A percentile compares a stretch with the other conserved stretches of the same genome.
Conservation (phyloP, 2,888 invertebrate genomes). For the Hirtodrosophila alboralis region DNA sequence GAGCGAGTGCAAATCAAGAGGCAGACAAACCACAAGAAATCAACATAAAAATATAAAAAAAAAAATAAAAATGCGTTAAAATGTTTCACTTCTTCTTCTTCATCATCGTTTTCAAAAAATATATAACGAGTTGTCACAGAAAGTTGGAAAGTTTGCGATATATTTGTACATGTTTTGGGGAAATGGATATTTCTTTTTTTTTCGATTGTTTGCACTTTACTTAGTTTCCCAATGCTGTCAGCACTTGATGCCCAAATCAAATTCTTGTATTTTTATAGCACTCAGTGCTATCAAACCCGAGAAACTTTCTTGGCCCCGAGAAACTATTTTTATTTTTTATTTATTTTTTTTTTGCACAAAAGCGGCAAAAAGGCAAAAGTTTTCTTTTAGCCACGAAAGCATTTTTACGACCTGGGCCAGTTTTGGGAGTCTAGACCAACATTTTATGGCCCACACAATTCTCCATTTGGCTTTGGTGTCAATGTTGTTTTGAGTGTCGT, state of each 20-base stretch:
- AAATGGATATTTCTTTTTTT: slow-evolving; percentile 11
- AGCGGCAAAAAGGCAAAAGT: slow-evolving; percentile 36
- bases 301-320: slow-evolving; percentile 27
- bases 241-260: slow-evolving; percentile 49
- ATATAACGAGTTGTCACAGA: slow-evolving; percentile 13
- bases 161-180: slow-evolving; percentile 22
- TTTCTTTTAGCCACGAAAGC: slow-evolving; percentile 21
- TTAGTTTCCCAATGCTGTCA: slow-evolving; percentile 37
- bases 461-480: slow-evolving; percentile 65
- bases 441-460: slow-evolving; percentile 63
- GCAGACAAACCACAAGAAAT: slow-evolving; percentile 44
- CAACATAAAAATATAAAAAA: slow-evolving; percentile 48
- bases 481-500: slow-evolving; percentile 72
- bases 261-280: slow-evolving; percentile 29
- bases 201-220: slow-evolving; percentile 30
- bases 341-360: too few species aligned
- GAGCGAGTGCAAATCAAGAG: slow-evolving; percentile 50
- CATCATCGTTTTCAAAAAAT: too few species aligned
- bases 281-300: too few species aligned
- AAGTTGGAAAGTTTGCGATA: slow-evolving; percentile 1
- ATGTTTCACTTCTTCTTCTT: too few species aligned
- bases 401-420: slow-evolving; percentile 62
- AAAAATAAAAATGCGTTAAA: slow-evolving; percentile 38
- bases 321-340: too few species aligned
- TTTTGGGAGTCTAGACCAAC: slow-evolving; percentile 77